Conservation (phyloP, 2,888 invertebrate genomes). For the Sinodicranocentrus sp. region DNA sequence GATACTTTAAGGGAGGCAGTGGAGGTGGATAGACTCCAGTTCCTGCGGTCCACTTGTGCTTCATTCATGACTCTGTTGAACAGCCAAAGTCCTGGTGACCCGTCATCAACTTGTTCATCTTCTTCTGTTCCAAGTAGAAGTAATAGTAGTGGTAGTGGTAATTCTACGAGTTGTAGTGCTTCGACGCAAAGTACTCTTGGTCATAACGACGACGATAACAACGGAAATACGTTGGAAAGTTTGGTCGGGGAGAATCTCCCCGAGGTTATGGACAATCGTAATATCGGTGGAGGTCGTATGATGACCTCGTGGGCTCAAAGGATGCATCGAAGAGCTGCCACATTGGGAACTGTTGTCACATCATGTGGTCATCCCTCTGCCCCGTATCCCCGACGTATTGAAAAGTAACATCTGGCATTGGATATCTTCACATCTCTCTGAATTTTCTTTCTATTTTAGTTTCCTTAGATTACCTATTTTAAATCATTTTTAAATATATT, state of each 20-base stretch:
- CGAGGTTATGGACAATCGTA: slow-evolving; percentile 71
- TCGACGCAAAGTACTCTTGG: not conserved
- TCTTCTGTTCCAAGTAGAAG: slow-evolving; percentile 20
- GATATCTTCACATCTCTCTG: not conserved
- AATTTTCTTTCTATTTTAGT: not conserved
- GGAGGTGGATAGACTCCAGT: slow-evolving; percentile 27
- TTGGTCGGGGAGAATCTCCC: slow-evolving; percentile 69
- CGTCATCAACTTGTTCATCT: slow-evolving; percentile 40
- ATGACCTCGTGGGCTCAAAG: slow-evolving; percentile 76
- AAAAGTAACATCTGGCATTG: slow-evolving; percentile 81
- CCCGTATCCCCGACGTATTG: slow-evolving; percentile 89
- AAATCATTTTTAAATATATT: no score
- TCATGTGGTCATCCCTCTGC: slow-evolving; percentile 93
- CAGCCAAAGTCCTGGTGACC: slow-evolving; percentile 35
- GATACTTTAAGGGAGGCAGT: no score
- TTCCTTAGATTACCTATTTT: no score
- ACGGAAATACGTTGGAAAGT: slow-evolving; percentile 32
- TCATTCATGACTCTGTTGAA: slow-evolving; percentile 62
- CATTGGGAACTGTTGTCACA: slow-evolving; percentile 93
- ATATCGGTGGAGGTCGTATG: slow-evolving; percentile 75
- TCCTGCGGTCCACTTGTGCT: slow-evolving; percentile 9
- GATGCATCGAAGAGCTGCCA: slow-evolving; percentile 90
- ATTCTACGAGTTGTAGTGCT: not conserved
- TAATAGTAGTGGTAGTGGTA: no score
- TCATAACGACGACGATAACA: not conserved